These are phyloP conservation scores for Scophthalmus maximus DNA, from an alignment of 2,113 vertebrate species.

Conservation along the genomic window DNA sequence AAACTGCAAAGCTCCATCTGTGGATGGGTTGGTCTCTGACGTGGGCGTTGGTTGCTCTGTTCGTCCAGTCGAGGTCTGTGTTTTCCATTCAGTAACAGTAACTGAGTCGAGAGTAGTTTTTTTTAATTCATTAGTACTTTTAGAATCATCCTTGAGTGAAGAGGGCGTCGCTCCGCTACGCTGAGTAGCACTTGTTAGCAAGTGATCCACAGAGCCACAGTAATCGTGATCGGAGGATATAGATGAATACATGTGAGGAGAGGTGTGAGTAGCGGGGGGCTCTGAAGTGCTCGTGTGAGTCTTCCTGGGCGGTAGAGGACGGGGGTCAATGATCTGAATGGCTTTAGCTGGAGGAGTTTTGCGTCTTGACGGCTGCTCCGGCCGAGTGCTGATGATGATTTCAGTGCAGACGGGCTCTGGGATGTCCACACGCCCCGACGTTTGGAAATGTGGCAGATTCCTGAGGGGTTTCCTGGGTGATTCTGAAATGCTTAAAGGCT, in stretches of 20 bases:
- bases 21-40: conserved; percentile 2
- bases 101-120: background rate
- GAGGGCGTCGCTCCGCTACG: conserved; percentile 9
- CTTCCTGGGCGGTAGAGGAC: conserved; percentile 79
- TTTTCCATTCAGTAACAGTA: conserved; percentile 1
- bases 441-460: background rate
- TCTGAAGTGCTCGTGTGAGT: conserved; percentile 23
- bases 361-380: conserved; percentile 54
- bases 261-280: conserved; percentile 9
- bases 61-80: background rate
- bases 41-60: background rate
- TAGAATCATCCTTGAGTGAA: conserved; percentile 2
- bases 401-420: conserved; percentile 65
- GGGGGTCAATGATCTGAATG: conserved; percentile 82
- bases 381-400: conserved; percentile 86
- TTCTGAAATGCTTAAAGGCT: conserved; percentile 10
- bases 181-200: background rate
- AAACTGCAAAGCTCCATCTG: conserved; percentile 1
- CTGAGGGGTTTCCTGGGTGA: background rate
- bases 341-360: conserved; percentile 62
- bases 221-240: conserved; percentile 76
- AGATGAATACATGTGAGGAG: background rate
- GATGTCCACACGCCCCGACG: conserved; percentile 3
- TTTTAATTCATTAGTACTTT: conserved; percentile 3
- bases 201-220: conserved; percentile 55